Evolutionary conservation across 2,113 vertebrate genomes (phyloP), one percentile per base, ranked within the genome.

Genomic region (Reinhardtius hippoglossoides): DNA sequence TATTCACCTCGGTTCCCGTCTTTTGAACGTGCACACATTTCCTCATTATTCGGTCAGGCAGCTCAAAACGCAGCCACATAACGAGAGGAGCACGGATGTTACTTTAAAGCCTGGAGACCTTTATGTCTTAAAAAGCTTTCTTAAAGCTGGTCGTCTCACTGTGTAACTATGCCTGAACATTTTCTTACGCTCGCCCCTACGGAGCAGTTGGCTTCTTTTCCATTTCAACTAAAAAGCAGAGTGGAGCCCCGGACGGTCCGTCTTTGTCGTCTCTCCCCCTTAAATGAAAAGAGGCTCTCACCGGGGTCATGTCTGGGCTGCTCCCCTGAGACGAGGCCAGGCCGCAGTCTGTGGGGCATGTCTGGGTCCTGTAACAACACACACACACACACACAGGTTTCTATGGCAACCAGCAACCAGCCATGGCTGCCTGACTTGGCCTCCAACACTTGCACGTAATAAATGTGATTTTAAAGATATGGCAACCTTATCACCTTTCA

Each of bases 221-320:
- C 9, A 67, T 81, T 78, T 73, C 26, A 65, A 42, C 81, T 46
- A 44, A 66, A 52, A 65, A 18, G 40, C 40, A 31, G 48, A 80
- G 71, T 21, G 3, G 55, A 85, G 83, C 37, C 58, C 20, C 16
- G 40, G 40, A 42, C 40, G 40, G 57, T 59, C 68, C 35, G 14
- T 70, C 78, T 85, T 72, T 75, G 76, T 80, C 44, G 8, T 66
- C 70, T 64, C 67, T 42, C 69, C 69, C 74, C 59, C 69, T 54
- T 79, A 78, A 91, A 88, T 84, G 75, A 91, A 91, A 86, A 78
- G 82, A 91, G 80, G 82, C 81, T 90, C 24, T 85, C 79, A 78
- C 88, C 31, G 84, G 91, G 96, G 95, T 96, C 94, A 92, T 76
- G 95, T 96, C 95, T 95, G 95, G 95, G 93, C 95, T 87, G 81